Evolutionary conservation across 1,140 invertebrate species (phyloP), one percentile per base, ranked within the genome.

Genomic region (Aporrectodea caliginosa): DNA sequence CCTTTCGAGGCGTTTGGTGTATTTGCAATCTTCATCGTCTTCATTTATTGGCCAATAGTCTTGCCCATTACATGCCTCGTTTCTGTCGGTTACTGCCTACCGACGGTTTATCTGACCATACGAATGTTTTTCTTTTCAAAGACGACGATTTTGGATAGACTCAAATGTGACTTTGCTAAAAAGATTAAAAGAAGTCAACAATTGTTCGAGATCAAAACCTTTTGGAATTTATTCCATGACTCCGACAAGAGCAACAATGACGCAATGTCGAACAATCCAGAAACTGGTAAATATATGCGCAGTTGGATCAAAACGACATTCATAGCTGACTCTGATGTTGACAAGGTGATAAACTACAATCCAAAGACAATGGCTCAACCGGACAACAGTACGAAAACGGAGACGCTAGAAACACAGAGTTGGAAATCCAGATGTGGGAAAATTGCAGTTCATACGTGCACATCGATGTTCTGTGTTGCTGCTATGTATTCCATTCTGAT

Each of bases 51-150:
- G 30, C 79, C 80, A 1, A 6, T 85, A 0, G 83, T 82, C 1
- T 32, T 83, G 1, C 87, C 87, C 2, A 30, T 85, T 6, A 84
- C 83, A 35, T 69, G 81, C 2, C 1, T 84, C 22, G 79, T 86
- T 1, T 84, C 85, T 74, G 69, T 82, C 27, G 14, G 86, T 0
- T 88, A 87, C 76, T 85, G 84, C 32, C 79, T 88, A n/a, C 87
- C 87, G 12, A 86, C 85, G 0, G 69, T 87, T 16, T 87, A 86
- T 78, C 79, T 88, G 2, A 82, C 85, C 0, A 84, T 77, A 70
- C 80, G 86, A 78, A 82, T 87, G 16, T 75, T 86, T 16, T 87
- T 82, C 81, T 84, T 86, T 79, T 82, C 85, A 29, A 77, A 58
- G 33, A 34, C 33, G 35, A 69, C 33, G n/a, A 33, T 78, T 68